Base-by-base conservation (phyloP, 2,113 vertebrate species). In the Platichthys flesus region DNA sequence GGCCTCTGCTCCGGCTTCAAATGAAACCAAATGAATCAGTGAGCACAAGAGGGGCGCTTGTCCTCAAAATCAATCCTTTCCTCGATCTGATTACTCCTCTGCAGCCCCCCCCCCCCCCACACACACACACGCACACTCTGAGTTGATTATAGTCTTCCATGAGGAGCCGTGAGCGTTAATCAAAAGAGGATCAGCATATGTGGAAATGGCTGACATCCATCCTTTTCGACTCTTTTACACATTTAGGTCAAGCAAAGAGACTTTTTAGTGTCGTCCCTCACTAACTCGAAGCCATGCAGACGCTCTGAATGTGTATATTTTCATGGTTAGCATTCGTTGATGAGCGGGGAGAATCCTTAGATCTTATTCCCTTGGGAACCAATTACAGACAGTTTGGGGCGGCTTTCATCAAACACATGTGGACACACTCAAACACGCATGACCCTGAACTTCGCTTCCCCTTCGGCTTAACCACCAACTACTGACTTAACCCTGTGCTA, bases 311-410 rank as follows among this genome's bases (percentile, higher is more conserved):
- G 31, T 63, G 10, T 56, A 9, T 60, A 59, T 18, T 62, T 63
- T 18, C 16, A 69, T 61, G 37, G 10, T 82, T 45, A 42, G 23
- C 31, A 59, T 78, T 55, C 65, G 76, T 58, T 60, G 71, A 60
- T 57, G 61, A 69, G 55, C 31, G 40, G 12, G 6, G 6, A 68
- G 52, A 78, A 78, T 73, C 57, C 52, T 21, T 61, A 69, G 52
- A 60, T 67, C 14, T n/a, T 15, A 15, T 49, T 74, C 84, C 63
- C 65, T 6, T 52, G 62, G 61, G 88, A 81, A 58, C 76, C 81
- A 88, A 82, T 90, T 89, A 87, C 18, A 83, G 61, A 82, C 62
- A n/a, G 42, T 81, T 76, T 56, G 21, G 0, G 51, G 56, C 55
- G 45, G 51, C 63, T 89, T 77, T 81, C 66, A 82, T 87, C 78